phyloP scores from a whole-genome alignment of 2,888 invertebrate species.

The Caenorhabditis imperialis region DNA sequence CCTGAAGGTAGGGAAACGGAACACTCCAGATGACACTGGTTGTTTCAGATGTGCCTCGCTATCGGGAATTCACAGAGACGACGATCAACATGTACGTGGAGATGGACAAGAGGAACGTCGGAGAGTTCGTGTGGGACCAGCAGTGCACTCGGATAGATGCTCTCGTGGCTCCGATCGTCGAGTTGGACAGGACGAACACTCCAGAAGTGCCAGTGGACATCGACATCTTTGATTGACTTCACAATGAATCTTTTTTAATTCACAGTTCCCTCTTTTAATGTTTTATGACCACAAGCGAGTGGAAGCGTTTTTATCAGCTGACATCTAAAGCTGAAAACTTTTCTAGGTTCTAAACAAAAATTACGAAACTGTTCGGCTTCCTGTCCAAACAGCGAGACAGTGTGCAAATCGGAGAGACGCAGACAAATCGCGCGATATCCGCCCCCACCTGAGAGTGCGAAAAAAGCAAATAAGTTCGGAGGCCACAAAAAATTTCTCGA shows the following conservation, averaged over 20 bases:
- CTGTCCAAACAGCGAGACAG: too few species aligned
- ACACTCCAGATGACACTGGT: too few species aligned
- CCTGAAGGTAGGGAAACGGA: too few species aligned
- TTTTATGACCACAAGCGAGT: too few species aligned
- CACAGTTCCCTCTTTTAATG: too few species aligned
- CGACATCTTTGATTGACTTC: conserved; percentile 32
- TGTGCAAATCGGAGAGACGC: too few species aligned
- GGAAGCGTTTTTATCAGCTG: too few species aligned
- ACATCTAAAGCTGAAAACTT: too few species aligned
- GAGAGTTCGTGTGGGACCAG: conserved; percentile 55
- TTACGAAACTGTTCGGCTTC: too few species aligned
- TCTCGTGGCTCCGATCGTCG: conserved; percentile 32
- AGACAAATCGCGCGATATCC: too few species aligned
- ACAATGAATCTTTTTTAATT: neutral
- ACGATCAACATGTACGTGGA: conserved; percentile 44
- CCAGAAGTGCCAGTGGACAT: conserved; percentile 48
- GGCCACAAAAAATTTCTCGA: conserved; percentile 15
- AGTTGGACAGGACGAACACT: conserved; percentile 42
- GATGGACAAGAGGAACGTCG: conserved; percentile 49
- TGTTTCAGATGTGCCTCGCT: conserved; percentile 22
- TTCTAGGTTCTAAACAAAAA: too few species aligned
- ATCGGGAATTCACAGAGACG: conserved; percentile 36
- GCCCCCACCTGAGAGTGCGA: conserved; percentile 2
- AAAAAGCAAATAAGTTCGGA: conserved; percentile 3
- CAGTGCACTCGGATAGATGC: conserved; percentile 52